Evolutionary conservation across 1,140 invertebrate species (phyloP).

Genomic region (Mizuhopecten yessoensis): DNA sequence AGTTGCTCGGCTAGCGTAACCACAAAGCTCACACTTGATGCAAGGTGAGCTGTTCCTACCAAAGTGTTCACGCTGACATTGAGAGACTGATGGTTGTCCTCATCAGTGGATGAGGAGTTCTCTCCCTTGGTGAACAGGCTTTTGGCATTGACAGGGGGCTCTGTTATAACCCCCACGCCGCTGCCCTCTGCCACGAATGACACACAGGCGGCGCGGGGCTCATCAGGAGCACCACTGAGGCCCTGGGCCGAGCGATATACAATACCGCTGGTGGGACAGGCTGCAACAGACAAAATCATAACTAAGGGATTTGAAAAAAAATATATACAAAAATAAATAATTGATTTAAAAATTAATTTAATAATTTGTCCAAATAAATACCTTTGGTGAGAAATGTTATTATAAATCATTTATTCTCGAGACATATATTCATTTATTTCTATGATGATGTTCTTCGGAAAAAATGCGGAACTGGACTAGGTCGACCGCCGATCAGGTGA

Average conservation of each 20-base stretch:
- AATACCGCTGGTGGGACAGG: conserved; percentile 86
- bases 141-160: conserved; percentile 87
- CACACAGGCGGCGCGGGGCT: conserved; percentile 88
- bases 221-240: conserved; percentile 99
- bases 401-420: too few species aligned
- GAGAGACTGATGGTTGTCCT: background rate
- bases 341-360: too few species aligned
- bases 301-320: too few species aligned
- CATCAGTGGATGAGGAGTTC: conserved; percentile 84
- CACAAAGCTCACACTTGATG: conserved; percentile 86
- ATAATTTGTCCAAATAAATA: too few species aligned
- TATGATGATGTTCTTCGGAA: too few species aligned
- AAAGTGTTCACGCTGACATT: conserved; percentile 54
- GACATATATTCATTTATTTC: too few species aligned
- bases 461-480: too few species aligned
- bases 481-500: too few species aligned
- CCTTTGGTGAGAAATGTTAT: too few species aligned
- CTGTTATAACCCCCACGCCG: conserved; percentile 91
- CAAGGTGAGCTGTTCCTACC: conserved; percentile 61
- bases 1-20: conserved; percentile 91
- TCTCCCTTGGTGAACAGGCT: conserved; percentile 76
- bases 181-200: conserved; percentile 90
- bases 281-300: conserved; percentile 77
- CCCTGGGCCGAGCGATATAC: conserved; percentile 97
- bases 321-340: too few species aligned